Base-by-base conservation (phyloP, 2,113 vertebrate species). In the Riparia riparia region DNA sequence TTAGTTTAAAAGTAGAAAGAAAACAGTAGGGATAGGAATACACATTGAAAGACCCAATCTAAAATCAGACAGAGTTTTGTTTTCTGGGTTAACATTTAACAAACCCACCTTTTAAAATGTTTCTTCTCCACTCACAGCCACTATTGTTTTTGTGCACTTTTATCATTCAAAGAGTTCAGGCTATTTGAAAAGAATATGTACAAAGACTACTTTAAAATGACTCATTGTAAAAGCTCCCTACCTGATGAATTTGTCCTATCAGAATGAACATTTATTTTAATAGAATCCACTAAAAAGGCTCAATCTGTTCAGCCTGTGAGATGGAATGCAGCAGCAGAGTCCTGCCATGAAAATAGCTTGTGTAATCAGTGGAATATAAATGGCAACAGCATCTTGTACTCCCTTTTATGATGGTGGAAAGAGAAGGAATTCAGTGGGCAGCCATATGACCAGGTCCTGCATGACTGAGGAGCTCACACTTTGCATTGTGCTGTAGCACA, bases 341-440 rank as follows among this genome's bases (percentile, higher is more conserved):
- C 56, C 85, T 81, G 80, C 92, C 98, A 97, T 97, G 96, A 98
- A 98, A 98, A 98, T 97, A 98, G 97, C 96, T 96, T 92, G 81
- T 91, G 94, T 96, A 97, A 98, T 98, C 97, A 97, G 96, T 93
- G 83, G 95, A 96, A 96, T 97, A 96, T 96, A 97, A 97, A 97
- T 97, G 97, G 94, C 91, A 97, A 89, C 95, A 95, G 84, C 72
- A 44, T 83, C 87, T 82, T 84, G 73, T 64, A 65, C 72, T 92
- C 89, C 95, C 93, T 97, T 97, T 97, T 97, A 98, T 97, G 97
- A 97, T 94, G 93, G 94, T 95, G 65, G 76, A 89, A 88, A 96
- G 84, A 92, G 90, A 89, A 95, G 77, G 92, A 94, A 95, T 95
- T 93, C 86, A 88, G 39, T 96, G 87, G 92, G 92, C 82, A 94